These are phyloP conservation scores for Pituophis catenifer DNA, from an alignment of 2,113 vertebrate species.

Conservation along the genomic window DNA sequence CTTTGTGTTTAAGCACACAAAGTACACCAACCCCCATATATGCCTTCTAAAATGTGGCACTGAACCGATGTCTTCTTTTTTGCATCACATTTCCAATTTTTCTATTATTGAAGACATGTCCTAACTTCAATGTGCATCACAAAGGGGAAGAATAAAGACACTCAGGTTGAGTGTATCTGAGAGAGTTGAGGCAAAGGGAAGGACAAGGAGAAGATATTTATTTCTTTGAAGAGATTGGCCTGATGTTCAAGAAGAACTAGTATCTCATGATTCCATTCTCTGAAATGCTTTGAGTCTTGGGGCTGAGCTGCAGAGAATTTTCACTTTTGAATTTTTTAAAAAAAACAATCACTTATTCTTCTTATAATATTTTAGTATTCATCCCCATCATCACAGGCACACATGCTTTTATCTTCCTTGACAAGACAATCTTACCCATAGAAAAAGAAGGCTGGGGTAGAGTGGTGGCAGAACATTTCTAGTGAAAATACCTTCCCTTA, in stretches of 20 bases:
- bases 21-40: background rate
- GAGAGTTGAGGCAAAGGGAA: background rate
- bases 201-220: slow-evolving; percentile 15
- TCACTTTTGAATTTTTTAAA: slow-evolving; percentile 16
- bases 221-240: slow-evolving; percentile 49
- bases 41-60: slow-evolving; percentile 9
- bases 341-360: background rate
- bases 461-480: slow-evolving; percentile 82
- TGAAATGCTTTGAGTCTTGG: slow-evolving; percentile 48
- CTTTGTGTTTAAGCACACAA: slow-evolving; percentile 22
- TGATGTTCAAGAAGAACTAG: slow-evolving; percentile 64
- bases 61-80: slow-evolving; percentile 60
- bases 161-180: slow-evolving; percentile 52
- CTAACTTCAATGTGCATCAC: slow-evolving; percentile 75
- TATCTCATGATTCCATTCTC: background rate
- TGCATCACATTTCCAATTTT: slow-evolving; percentile 76
- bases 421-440: slow-evolving; percentile 69
- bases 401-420: slow-evolving; percentile 41
- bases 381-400: slow-evolving; percentile 39
- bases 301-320: slow-evolving; percentile 63
- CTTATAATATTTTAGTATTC: slow-evolving; percentile 57
- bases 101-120: slow-evolving; percentile 76
- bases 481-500: slow-evolving; percentile 85
- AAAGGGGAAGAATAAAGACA: slow-evolving; percentile 75
- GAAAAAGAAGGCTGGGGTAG: slow-evolving; percentile 75